Percentiles rank a stretch among this genome's conserved stretches.
These are phyloP conservation scores for Hypocryptadius cinnamomeus DNA, from an alignment of 2,113 vertebrate species.

Conservation along the genomic window DNA sequence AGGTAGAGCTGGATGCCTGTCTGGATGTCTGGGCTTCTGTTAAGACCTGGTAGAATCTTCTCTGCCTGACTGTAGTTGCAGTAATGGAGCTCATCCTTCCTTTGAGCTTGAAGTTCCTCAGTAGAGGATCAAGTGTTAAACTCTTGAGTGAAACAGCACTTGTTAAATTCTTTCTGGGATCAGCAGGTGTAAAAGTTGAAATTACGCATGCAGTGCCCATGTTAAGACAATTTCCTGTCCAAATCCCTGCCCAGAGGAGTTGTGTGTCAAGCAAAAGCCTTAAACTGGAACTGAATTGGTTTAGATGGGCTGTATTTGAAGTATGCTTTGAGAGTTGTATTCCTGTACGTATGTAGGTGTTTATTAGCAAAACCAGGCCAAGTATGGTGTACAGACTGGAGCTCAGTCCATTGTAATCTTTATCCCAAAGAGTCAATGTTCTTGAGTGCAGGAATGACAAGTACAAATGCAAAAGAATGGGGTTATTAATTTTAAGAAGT, in stretches of 20 bases:
- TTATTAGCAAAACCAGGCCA: not conserved
- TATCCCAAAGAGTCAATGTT: not conserved
- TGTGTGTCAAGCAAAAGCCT: not conserved
- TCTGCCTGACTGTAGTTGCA: not conserved
- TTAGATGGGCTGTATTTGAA: not conserved
- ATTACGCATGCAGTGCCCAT: not conserved
- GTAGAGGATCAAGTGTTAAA: not conserved
- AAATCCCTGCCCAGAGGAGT: not conserved
- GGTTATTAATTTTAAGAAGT: not conserved
- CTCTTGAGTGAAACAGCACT: not conserved
- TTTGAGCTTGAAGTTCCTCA: not conserved
- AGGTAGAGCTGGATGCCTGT: not conserved
- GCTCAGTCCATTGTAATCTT: not conserved
- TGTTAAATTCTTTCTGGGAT: not conserved
- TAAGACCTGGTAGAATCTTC: not conserved
- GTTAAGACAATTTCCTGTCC: not conserved
- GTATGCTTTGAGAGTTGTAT: not conserved
- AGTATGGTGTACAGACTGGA: not conserved
- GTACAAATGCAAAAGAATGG: not conserved
- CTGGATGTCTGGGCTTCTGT: not conserved
- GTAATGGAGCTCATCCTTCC: not conserved
- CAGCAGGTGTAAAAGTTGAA: not conserved
- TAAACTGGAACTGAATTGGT: not conserved
- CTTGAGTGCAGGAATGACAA: not conserved
- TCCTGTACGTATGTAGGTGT: accelerated